Base-by-base conservation (phyloP, 2,113 vertebrate species). In the Thomomys bottae region DNA sequence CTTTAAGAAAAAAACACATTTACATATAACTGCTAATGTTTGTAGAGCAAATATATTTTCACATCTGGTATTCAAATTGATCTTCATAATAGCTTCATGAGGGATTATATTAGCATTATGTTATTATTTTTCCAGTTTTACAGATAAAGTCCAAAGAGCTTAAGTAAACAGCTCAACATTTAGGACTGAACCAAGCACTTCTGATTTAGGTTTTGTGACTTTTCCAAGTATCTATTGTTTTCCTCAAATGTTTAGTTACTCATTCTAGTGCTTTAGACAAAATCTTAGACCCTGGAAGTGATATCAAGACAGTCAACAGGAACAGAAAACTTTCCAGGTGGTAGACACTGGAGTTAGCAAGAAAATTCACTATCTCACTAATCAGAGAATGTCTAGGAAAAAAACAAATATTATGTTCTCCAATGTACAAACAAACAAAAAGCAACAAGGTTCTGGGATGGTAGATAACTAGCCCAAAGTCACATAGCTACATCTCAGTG, bases 1-100 rank as follows among this genome's bases (percentile, higher is more conserved):
- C 90, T 94, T 61, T 18, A 17, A 54, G 18, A 87, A 94, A 67
- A 94, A 94, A 91, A 92, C 92, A 67, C 68, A 76, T 91, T 89
- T 92, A 89, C 6, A 40, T 28, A 45, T 73, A 95, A 78, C 45
- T 66, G 40, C 38, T 79, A 82, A 89, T 84, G 40, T 88, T 93
- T 86, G 15, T 88, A 42, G 93, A 83, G 30, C 32, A 88, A 28
- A 89, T 64, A 64, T 12, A 61, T 6, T 72, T 66, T 75, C 64
- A 67, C 18, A 83, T 83, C 45, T 71, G 10, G 20, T 61, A 92
- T 80, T 96, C 67, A 76, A 76, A 30, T 32, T 72, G 30, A 77
- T 87, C 80, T 92, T 93, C 38, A 40, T 76, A 88, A 84, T 68
- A 71, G 40, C 63, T 82, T 91, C 84, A 79, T 72, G 40, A 93